Percentiles rank a stretch among this genome's conserved stretches.
These are phyloP conservation scores for Stichopus chloronotus DNA, from an alignment of 35 echinoderm and acorn worm species.

Conservation along the genomic window DNA sequence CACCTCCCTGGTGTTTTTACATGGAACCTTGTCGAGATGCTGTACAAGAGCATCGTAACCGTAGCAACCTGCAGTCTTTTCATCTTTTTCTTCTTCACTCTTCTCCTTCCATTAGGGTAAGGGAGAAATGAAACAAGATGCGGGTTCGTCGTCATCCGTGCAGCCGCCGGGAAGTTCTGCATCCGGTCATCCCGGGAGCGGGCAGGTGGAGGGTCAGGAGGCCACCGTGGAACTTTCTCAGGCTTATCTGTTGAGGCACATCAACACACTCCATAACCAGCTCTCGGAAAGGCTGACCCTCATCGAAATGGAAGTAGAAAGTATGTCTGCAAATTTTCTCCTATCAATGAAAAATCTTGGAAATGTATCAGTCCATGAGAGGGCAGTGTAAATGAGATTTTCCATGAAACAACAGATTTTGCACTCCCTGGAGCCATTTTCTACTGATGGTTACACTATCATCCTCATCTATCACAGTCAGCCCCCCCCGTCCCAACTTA, in stretches of 20 bases:
- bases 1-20: too few relatives aligned
- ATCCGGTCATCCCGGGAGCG: neutral
- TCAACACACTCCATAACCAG: conserved; percentile 36
- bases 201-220: neutral
- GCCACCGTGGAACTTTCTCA: conserved; percentile 13
- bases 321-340: neutral
- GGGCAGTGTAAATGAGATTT: neutral
- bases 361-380: neutral
- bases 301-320: conserved; percentile 47
- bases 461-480: neutral
- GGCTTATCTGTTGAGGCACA: conserved; percentile 47
- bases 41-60: too few relatives aligned
- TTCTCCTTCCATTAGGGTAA: neutral
- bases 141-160: neutral
- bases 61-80: too few relatives aligned
- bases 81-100: neutral
- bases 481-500: neutral
- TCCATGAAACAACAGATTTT: neutral
- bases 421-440: neutral
- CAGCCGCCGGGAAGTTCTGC: neutral
- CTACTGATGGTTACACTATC: neutral
- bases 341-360: too few relatives aligned
- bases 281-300: conserved; percentile 20
- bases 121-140: neutral
- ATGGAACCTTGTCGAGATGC: too few relatives aligned